These are phyloP conservation scores for Apus apus DNA, from an alignment of 2,113 vertebrate genomes.

Conservation along the genomic window DNA sequence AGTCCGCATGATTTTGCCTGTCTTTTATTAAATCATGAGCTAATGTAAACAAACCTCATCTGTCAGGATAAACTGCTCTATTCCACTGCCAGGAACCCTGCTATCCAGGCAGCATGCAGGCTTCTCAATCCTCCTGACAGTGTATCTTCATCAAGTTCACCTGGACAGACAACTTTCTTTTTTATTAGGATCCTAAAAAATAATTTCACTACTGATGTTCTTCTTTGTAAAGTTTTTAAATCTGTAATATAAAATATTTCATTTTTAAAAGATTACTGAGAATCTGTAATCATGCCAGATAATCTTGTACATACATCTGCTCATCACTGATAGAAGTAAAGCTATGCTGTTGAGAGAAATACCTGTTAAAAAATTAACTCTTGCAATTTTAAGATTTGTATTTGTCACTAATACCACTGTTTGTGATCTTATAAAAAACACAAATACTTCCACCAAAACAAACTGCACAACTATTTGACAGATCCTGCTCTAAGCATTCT, in stretches of 20 bases:
- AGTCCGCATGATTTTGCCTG: conserved; percentile 12
- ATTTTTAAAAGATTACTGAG: background rate
- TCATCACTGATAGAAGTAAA: background rate
- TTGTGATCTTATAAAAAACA: background rate
- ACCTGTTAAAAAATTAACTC: background rate
- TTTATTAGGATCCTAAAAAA: background rate
- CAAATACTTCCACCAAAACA: background rate
- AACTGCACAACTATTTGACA: background rate
- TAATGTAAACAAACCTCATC: conserved; percentile 45
- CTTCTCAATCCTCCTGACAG: background rate
- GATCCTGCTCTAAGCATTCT: background rate
- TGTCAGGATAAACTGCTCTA: conserved; percentile 46
- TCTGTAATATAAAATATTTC: background rate
- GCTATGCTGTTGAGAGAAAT: background rate
- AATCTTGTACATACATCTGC: background rate
- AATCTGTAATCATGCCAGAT: background rate
- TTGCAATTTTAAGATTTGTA: background rate
- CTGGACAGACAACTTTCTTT: background rate
- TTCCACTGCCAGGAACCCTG: background rate
- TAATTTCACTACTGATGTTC: background rate
- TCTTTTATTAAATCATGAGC: conserved; percentile 56
- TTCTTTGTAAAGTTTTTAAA: background rate
- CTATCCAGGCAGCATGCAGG: background rate
- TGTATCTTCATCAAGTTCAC: background rate
- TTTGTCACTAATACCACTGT: background rate